Evolutionary conservation across 30 jellyfish, hydroid and myxozoan species (phyloP).

Genomic region (Aurelia coerulea): DNA sequence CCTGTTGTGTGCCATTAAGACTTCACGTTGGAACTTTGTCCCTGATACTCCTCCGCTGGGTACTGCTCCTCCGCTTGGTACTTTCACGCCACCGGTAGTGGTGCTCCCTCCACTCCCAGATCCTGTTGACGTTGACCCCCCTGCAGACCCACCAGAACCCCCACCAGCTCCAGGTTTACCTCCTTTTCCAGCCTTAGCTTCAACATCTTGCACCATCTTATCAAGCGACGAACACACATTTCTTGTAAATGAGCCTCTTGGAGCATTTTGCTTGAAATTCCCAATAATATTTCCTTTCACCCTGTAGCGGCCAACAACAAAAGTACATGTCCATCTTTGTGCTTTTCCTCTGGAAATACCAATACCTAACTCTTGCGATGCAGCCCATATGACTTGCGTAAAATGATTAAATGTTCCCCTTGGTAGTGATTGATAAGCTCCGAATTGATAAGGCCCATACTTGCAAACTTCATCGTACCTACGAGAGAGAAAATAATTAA

Average conservation of each 20-base stretch:
- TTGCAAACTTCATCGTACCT: conserved; percentile 92
- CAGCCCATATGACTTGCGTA: conserved; percentile 93
- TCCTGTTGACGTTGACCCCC: too few species aligned
- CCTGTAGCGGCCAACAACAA: conserved; percentile 79
- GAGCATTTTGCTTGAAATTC: conserved; percentile 63
- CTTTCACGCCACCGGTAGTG: too few species aligned
- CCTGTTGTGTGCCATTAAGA: conserved; percentile 76
- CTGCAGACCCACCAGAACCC: too few species aligned
- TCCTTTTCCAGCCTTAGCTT: too few species aligned
- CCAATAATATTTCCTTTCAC: conserved; percentile 78
- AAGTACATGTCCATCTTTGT: conserved; percentile 73
- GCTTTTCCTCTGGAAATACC: conserved; percentile 81
- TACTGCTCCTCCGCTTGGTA: too few species aligned
- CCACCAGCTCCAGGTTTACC: too few species aligned
- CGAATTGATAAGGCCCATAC: conserved; percentile 69
- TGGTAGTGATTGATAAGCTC: conserved; percentile 47
- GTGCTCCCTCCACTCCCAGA: too few species aligned
- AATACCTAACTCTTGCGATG: conserved; percentile 74
- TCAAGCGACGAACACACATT: conserved; percentile 28
- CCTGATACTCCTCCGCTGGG: too few species aligned
- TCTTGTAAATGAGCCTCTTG: conserved; percentile 52
- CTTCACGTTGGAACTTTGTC: conserved; percentile 6
- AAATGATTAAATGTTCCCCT: conserved; percentile 78
- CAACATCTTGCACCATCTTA: conserved; percentile 1
- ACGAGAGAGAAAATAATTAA: too few species aligned